Percentiles rank a stretch among this genome's conserved stretches.
Conservation (phyloP, 2,113 vertebrate genomes). For the Hiodon tergisus region DNA sequence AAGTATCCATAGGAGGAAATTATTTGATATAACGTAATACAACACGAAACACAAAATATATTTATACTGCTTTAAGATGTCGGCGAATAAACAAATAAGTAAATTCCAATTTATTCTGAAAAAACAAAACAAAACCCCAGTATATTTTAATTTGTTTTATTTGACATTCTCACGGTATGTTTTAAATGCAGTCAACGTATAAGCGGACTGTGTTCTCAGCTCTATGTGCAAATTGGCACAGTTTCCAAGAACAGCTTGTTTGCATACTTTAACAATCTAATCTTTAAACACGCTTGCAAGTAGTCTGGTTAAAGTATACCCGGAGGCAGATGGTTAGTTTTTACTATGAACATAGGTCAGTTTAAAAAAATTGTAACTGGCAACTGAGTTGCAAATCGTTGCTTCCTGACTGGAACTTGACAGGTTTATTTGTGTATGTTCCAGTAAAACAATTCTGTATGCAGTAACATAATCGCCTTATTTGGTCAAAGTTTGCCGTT, state of each 20-base stretch:
- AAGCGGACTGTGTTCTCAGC: not conserved
- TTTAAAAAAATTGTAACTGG: not conserved
- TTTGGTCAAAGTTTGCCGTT: too few relatives aligned
- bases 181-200: slow-evolving; percentile 6
- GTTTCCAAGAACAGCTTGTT: slow-evolving; percentile 37
- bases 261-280: slow-evolving; percentile 30
- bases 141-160: not conserved
- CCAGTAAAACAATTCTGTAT: too few relatives aligned
- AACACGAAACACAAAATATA: too few relatives aligned
- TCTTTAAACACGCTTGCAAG: slow-evolving; percentile 20
- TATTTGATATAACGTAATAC: too few relatives aligned
- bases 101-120: too few relatives aligned
- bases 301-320: slow-evolving; percentile 26
- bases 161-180: not conserved
- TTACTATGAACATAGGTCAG: slow-evolving; percentile 5
- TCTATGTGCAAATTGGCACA: slow-evolving; percentile 10
- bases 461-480: too few relatives aligned
- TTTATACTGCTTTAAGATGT: slow-evolving; percentile 16
- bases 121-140: not conserved
- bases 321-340: slow-evolving; percentile 15
- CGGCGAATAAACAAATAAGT: too few relatives aligned
- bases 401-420: too few relatives aligned
- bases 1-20: too few relatives aligned
- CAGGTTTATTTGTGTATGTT: too few relatives aligned
- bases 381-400: too few relatives aligned